Evolutionary conservation across 1,140 invertebrate genomes (phyloP), one percentile per base, ranked within the genome.

Genomic region (Aphaenogaster rudis): DNA sequence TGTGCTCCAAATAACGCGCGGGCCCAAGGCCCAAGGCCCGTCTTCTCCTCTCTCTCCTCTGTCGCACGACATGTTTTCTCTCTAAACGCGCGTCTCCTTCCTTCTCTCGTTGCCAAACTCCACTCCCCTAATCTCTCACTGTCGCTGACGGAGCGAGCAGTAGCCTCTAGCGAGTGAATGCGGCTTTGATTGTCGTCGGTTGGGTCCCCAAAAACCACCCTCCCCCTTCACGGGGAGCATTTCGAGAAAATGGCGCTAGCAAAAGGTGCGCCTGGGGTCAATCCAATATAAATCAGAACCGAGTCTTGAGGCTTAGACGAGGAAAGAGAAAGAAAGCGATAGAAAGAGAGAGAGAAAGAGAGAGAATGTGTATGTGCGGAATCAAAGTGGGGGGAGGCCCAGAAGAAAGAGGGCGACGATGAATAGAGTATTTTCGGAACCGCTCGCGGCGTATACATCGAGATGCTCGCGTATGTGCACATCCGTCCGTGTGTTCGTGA

Each of bases 271-370:
- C 79, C 88, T 78, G 88, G 92, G 93, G 93, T 95, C 93, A 94
- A 95, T 95, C 92, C 93, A 93, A 94, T 94, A 94, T 94, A 95
- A 94, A 94, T 94, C 94, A 94, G 91, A 91, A 92, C 91, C 69
- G 67, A 86, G 79, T 89, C 90, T 90, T 87, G 82, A 91, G 76
- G 82, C 77, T 67, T 81, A 88, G 82, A 45, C 52, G 39, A 57
- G 57, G 48, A 67, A 64, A 66, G 79, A 88, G 77, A 64, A 11
- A 64, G 78, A 69, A 45, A 57, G 52, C 59, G 69, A 71, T 66
- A 52, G 72, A 86, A 71, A 88, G 67, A 89, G 57, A 77, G 54
- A 9, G 39, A 15, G n/a, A 8, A 33, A 61, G n/a, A 28, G n/a
- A 67, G n/a, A 39, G 78, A 28, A 15, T 9, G 17, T 81, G 36